phyloP scores from a whole-genome alignment of 2,888 invertebrate genomes.

The Molanna angustata region DNA sequence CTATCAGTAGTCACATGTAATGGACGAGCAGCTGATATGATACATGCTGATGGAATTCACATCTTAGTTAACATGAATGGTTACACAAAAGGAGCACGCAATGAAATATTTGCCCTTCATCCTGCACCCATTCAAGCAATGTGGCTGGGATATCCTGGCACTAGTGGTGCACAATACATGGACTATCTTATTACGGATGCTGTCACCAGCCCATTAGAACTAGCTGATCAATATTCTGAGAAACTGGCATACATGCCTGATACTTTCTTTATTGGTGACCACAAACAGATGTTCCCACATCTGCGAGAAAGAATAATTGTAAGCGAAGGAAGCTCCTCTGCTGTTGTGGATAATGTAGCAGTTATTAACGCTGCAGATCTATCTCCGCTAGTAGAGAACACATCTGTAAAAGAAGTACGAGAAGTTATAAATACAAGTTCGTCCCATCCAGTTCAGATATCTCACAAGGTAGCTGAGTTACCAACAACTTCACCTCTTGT shows the following conservation, averaged over 20 bases:
- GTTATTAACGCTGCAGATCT: conserved; percentile 91
- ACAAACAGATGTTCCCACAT: conserved; percentile 98
- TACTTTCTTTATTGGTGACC: conserved; percentile 98
- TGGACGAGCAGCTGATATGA: conserved; percentile 91
- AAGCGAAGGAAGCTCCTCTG: conserved; percentile 54
- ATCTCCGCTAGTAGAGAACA: conserved; percentile 87
- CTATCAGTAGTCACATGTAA: conserved; percentile 86
- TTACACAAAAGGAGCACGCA: conserved; percentile 97
- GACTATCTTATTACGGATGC: conserved; percentile 96
- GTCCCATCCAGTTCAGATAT: conserved; percentile 78
- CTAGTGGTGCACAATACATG: conserved; percentile 97
- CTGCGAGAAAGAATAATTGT: conserved; percentile 82
- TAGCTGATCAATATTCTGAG: conserved; percentile 88
- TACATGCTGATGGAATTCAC: conserved; percentile 89
- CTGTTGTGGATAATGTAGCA: conserved; percentile 76
- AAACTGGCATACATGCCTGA: conserved; percentile 97
- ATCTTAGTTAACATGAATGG: conserved; percentile 99
- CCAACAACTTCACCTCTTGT: conserved; percentile 91
- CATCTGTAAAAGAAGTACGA: conserved; percentile 84
- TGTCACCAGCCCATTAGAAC: conserved; percentile 85
- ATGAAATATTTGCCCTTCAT: conserved; percentile 95
- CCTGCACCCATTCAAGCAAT: conserved; percentile 97
- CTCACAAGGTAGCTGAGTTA: conserved; percentile 91
- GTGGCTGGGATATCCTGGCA: conserved; percentile 99
- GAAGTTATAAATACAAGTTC: conserved; percentile 63